Conservation (phyloP, 2,797 vertebrate species). For the Bucorvus abyssinicus region DNA sequence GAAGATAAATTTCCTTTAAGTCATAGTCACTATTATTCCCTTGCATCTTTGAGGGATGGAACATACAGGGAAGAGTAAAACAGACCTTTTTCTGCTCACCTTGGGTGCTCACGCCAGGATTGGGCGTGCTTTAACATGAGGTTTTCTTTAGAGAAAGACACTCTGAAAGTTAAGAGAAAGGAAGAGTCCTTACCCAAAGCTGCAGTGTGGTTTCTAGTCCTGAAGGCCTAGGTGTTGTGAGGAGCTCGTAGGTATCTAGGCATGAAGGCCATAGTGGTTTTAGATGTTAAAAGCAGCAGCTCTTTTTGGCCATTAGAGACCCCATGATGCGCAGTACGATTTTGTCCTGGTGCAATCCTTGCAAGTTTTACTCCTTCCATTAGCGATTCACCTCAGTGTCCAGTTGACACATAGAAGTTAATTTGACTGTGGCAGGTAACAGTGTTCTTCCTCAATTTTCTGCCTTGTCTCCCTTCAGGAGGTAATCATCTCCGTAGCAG, state of each 20-base stretch:
- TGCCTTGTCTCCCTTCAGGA: background rate
- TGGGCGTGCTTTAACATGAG: background rate
- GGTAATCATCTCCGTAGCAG: background rate
- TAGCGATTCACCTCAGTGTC: background rate
- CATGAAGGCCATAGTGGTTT: background rate
- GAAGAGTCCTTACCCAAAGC: background rate
- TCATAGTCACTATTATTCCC: background rate
- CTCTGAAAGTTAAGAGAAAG: background rate
- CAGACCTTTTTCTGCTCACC: background rate
- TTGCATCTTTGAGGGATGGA: background rate
- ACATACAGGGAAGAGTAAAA: background rate
- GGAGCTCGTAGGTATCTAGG: background rate
- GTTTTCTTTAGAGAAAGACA: background rate
- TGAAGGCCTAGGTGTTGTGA: background rate
- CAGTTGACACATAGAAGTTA: background rate
- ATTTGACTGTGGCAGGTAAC: background rate
- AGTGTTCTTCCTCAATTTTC: background rate
- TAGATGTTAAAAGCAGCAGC: background rate
- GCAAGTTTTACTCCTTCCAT: background rate
- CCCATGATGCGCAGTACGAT: background rate
- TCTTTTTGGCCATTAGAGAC: background rate
- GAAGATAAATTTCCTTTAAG: background rate
- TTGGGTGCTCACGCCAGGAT: fast-evolving
- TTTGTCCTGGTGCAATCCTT: background rate
- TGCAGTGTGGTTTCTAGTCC: background rate